Evolutionary conservation across 2,888 invertebrate species (phyloP).

Genomic region (Bellardia pandia): DNA sequence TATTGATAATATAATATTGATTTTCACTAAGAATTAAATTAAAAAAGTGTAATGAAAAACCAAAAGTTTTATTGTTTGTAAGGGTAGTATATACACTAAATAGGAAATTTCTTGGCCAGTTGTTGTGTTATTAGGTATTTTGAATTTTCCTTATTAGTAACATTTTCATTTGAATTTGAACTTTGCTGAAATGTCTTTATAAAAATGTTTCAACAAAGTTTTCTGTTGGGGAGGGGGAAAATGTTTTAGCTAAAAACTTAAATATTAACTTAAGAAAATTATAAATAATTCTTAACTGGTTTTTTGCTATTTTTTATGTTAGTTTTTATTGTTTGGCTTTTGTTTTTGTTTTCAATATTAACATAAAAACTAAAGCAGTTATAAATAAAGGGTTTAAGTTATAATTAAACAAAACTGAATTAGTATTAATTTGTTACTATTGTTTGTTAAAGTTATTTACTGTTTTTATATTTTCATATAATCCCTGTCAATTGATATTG

Average conservation of each 20-base stretch:
- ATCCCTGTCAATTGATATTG: constrained; percentile 81
- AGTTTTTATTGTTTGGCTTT: constrained; percentile 7
- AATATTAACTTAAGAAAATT: not conserved
- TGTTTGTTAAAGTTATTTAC: constrained; percentile 56
- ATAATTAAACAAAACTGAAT: constrained; percentile 10
- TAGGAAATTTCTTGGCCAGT: constrained; percentile 30
- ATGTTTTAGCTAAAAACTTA: not conserved
- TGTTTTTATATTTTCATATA: constrained; percentile 75
- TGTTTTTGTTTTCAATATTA: constrained; percentile 8
- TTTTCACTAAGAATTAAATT: constrained; percentile 1
- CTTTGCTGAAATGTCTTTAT: not conserved
- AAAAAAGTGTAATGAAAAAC: constrained; percentile 38
- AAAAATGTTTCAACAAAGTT: constrained; percentile 20
- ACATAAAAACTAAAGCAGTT: constrained; percentile 18
- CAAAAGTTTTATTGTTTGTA: not conserved
- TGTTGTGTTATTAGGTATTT: constrained; percentile 3
- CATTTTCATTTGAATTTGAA: constrained; percentile 17
- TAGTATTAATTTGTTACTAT: constrained; percentile 60
- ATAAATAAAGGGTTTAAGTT: no score
- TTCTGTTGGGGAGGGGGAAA: not conserved
- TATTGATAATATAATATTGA: not conserved
- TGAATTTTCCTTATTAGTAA: constrained; percentile 38
- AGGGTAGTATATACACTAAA: constrained; percentile 31
- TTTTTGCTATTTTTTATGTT: constrained; percentile 31
- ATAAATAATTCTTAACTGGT: not conserved